phyloP scores from a whole-genome alignment of 2,888 invertebrate genomes.

The Bombyx huttoni region DNA sequence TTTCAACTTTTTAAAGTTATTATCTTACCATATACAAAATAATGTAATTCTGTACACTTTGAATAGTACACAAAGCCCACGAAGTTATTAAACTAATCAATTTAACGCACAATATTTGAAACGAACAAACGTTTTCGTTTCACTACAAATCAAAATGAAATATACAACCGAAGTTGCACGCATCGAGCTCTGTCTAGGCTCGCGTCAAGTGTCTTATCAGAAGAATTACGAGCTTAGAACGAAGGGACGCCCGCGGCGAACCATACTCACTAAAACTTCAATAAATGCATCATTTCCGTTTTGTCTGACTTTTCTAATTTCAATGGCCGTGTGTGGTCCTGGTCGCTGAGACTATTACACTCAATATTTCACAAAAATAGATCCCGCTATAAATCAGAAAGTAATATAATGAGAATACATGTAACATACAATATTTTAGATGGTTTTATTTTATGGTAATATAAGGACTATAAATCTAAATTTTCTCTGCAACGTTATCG shows the following conservation, averaged over 20 bases:
- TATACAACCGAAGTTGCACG: slow-evolving; percentile 47
- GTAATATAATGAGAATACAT: slow-evolving; percentile 19
- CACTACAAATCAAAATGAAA: slow-evolving; percentile 59
- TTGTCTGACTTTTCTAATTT: slow-evolving; percentile 59
- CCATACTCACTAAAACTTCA: slow-evolving; percentile 39
- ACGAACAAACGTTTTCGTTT: slow-evolving; percentile 39
- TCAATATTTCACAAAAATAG: slow-evolving; percentile 33
- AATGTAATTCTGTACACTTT: slow-evolving; percentile 1
- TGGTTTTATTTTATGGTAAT: slow-evolving; percentile 5
- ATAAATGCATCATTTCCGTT: slow-evolving; percentile 64
- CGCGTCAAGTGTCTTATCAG: slow-evolving; percentile 59
- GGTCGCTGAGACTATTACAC: slow-evolving; percentile 29
- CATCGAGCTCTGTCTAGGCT: slow-evolving; percentile 54
- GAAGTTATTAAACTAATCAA: slow-evolving; percentile 43
- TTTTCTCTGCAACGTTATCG: slow-evolving; percentile 1
- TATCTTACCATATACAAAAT: background rate
- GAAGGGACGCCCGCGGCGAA: slow-evolving; percentile 57
- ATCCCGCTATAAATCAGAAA: slow-evolving; percentile 38
- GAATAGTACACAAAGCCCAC: slow-evolving; percentile 13
- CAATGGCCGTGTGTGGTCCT: slow-evolving; percentile 59
- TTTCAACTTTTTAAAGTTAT: slow-evolving; percentile 6
- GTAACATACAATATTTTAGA: background rate
- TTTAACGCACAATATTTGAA: slow-evolving; percentile 34
- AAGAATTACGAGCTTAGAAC: slow-evolving; percentile 59
- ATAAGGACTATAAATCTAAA: slow-evolving; percentile 9